Percentiles rank a stretch among this genome's conserved stretches.
These are phyloP conservation scores for Bos indicus DNA, from an alignment of 2,113 vertebrate genomes.

Conservation along the genomic window DNA sequence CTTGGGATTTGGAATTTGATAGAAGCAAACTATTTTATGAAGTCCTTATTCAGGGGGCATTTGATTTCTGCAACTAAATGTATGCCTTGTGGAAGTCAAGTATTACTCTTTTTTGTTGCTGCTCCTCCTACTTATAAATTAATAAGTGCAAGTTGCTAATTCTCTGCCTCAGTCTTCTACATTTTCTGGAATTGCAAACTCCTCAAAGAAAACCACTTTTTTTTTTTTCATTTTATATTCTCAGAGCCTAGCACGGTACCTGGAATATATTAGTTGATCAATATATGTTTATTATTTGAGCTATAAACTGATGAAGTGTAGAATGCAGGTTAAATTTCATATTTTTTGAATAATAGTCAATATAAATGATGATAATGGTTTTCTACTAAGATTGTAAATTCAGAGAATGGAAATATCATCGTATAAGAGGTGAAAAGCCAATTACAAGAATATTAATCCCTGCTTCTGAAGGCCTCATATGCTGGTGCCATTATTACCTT, in stretches of 20 bases:
- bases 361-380: neutral
- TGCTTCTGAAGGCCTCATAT: neutral
- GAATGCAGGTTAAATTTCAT: neutral
- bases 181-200: neutral
- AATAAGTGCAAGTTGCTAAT: neutral
- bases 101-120: neutral
- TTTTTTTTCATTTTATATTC: neutral
- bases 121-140: neutral
- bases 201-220: neutral
- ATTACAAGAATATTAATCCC: neutral
- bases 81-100: neutral
- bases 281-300: neutral
- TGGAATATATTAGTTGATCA: neutral
- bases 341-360: neutral
- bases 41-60: neutral
- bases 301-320: neutral
- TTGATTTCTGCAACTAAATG: neutral
- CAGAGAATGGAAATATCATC: neutral
- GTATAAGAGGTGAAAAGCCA: neutral
- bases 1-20: neutral
- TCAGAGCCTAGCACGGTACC: neutral
- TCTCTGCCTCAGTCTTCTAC: neutral
- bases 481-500: neutral
- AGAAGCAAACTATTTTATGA: neutral
- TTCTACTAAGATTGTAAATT: neutral